Evolutionary conservation across 1,140 invertebrate species (phyloP).

Genomic region (Brachystomella parvula): DNA sequence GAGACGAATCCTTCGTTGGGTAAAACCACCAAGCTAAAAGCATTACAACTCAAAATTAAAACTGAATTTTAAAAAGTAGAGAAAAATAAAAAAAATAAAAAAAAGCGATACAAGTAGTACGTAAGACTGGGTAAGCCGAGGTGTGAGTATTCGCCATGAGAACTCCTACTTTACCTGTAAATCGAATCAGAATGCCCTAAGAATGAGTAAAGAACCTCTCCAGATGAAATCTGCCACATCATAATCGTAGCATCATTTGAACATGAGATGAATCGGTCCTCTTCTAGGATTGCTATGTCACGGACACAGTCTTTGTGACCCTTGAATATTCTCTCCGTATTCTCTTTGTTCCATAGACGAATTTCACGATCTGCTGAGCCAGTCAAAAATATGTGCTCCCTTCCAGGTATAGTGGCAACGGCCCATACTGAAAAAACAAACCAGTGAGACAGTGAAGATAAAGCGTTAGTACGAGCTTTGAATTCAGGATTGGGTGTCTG

Average conservation of each 20-base stretch:
- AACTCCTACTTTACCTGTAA: constrained; percentile 43
- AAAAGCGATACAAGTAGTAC: no score
- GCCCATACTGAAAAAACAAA: constrained; percentile 68
- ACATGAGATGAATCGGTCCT: constrained; percentile 70
- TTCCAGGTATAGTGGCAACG: constrained; percentile 53
- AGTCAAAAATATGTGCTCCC: constrained; percentile 59
- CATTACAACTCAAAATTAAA: background rate
- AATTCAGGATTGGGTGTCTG: no score
- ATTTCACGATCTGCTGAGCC: constrained; percentile 87
- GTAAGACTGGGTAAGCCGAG: no score
- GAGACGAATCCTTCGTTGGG: constrained; percentile 56
- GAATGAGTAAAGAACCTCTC: constrained; percentile 65
- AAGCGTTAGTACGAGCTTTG: background rate
- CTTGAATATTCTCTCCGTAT: constrained; percentile 27
- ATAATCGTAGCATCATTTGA: constrained; percentile 81
- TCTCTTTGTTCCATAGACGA: constrained; percentile 59
- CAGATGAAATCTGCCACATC: constrained; percentile 65
- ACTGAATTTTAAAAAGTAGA: background rate
- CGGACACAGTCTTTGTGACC: constrained; percentile 88
- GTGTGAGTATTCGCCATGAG: constrained; percentile 61
- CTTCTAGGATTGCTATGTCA: constrained; percentile 58
- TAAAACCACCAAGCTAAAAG: constrained; percentile 53
- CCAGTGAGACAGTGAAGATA: background rate
- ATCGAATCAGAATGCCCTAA: constrained; percentile 66
- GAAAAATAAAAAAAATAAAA: constrained; percentile 3